Percentiles rank a stretch among this genome's conserved stretches.
phyloP scores from a whole-genome alignment of 1,140 invertebrate genomes.

The Venturia canescens region DNA sequence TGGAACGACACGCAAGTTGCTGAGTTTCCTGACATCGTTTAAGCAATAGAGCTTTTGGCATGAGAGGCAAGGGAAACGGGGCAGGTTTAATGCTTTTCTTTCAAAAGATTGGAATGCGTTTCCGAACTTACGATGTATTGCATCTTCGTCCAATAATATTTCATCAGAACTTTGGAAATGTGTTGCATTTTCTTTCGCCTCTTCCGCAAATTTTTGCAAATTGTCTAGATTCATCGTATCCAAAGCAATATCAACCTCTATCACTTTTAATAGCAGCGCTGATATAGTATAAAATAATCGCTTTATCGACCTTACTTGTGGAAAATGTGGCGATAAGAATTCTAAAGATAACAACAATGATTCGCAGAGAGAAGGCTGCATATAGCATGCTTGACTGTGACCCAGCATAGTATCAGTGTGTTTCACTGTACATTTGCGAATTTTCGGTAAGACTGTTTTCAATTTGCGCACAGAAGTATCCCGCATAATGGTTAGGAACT shows the following conservation, averaged over 20 bases:
- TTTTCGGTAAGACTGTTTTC: neutral
- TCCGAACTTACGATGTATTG: neutral
- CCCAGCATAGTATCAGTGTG: neutral
- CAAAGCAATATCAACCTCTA: no score
- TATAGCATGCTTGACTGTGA: no score
- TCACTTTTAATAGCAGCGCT: neutral
- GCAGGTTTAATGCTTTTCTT: neutral
- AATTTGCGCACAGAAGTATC: neutral
- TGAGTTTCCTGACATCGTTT: neutral
- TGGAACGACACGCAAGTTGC: neutral
- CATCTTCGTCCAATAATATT: neutral
- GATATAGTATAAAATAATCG: neutral
- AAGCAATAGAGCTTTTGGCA: neutral
- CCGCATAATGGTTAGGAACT: neutral
- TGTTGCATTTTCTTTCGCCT: neutral
- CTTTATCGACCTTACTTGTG: no score
- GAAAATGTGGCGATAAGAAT: no score
- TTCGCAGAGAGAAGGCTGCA: neutral
- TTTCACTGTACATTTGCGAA: neutral
- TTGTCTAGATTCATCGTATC: neutral
- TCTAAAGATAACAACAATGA: neutral
- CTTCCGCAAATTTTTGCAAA: neutral
- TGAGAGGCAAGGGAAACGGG: neutral
- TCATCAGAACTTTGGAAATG: conserved; percentile 5
- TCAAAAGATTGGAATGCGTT: neutral